These are phyloP conservation scores for Gadopsis marmoratus DNA, from an alignment of 2,797 vertebrate genomes.

Conservation along the genomic window DNA sequence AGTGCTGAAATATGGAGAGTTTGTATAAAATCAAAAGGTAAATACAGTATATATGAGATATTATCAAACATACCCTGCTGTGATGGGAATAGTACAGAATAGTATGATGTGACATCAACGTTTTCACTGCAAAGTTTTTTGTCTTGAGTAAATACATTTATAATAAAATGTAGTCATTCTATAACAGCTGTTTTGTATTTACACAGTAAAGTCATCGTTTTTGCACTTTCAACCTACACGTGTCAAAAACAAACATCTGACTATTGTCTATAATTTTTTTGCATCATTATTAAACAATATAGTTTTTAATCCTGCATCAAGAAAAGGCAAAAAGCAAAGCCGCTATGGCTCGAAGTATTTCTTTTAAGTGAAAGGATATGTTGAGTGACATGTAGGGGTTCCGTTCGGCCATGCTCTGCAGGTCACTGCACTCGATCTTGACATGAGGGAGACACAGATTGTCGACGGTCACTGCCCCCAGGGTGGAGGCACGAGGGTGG, in stretches of 20 bases:
- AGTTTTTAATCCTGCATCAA: not conserved
- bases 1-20: slow-evolving; percentile 72
- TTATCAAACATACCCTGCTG: slow-evolving; percentile 20
- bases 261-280: not conserved
- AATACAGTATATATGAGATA: slow-evolving; percentile 46
- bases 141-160: not conserved
- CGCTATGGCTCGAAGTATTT: not conserved
- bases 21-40: slow-evolving; percentile 70
- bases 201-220: not conserved
- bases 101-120: not conserved
- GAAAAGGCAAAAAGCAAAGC: not conserved
- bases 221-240: not conserved
- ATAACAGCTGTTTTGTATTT: slow-evolving; percentile 8
- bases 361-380: slow-evolving; percentile 91
- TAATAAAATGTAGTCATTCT: slow-evolving; percentile 1
- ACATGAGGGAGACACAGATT: slow-evolving; percentile 84
- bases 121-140: slow-evolving; percentile 2
- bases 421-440: slow-evolving; percentile 86
- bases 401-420: slow-evolving; percentile 81
- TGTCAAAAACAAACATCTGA: not conserved
- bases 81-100: not conserved
- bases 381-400: slow-evolving; percentile 87
- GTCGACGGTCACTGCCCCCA: slow-evolving; percentile 79
- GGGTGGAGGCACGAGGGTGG: slow-evolving; percentile 76
- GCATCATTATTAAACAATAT: not conserved